Conservation (phyloP, 2,888 invertebrate species). For the Electrophaes corylata region DNA sequence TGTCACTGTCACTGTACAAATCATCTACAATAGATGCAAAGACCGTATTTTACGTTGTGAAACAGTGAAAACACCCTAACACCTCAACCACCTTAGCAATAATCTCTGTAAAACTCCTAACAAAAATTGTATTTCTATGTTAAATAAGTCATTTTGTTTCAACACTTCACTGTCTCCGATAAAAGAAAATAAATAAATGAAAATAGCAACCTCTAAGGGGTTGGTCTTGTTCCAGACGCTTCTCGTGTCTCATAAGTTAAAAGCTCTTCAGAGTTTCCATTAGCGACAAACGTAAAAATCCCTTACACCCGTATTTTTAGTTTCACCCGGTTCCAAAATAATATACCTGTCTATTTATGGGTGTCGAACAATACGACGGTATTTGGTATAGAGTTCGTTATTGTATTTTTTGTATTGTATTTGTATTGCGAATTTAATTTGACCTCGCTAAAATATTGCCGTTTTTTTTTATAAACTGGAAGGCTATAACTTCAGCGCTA, state of each 20-base stretch:
- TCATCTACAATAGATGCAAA: too few species aligned
- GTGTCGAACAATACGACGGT: too few species aligned
- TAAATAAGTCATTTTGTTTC: slow-evolving; percentile 16
- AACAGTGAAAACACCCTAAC: too few species aligned
- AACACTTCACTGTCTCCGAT: slow-evolving; percentile 21
- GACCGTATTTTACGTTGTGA: too few species aligned
- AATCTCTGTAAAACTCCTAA: slow-evolving; percentile 10
- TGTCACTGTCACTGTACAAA: too few species aligned
- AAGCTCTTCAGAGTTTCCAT: slow-evolving; percentile 47
- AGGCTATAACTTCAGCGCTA: too few species aligned
- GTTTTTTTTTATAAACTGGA: too few species aligned
- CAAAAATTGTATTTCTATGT: slow-evolving; percentile 21
- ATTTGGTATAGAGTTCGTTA: too few species aligned
- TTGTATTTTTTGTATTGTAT: too few species aligned
- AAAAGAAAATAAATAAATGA: slow-evolving; percentile 24
- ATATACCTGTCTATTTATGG: too few species aligned
- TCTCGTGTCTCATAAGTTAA: slow-evolving; percentile 44
- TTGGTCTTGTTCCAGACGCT: slow-evolving; percentile 27
- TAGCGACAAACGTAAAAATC: slow-evolving; percentile 48
- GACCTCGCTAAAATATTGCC: too few species aligned
- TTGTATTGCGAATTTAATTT: too few species aligned
- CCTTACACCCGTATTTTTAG: slow-evolving; percentile 36
- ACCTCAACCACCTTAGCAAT: background rate
- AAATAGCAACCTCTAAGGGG: slow-evolving; percentile 22
- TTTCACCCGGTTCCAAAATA: background rate